Base-by-base conservation (phyloP, 2,888 invertebrate genomes). In the Oxyscelio sp. region DNA sequence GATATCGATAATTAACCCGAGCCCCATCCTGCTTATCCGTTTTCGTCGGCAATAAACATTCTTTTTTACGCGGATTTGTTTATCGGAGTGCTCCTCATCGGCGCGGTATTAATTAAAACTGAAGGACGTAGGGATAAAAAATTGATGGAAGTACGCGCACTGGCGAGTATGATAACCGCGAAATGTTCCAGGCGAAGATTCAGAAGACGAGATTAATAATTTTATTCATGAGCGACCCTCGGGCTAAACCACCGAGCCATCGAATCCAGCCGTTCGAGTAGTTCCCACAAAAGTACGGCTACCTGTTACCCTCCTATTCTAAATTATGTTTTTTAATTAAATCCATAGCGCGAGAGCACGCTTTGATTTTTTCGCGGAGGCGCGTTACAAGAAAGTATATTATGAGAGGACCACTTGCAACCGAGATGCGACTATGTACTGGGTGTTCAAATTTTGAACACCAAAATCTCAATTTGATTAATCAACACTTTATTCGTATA, bases 301-400 rank as follows among this genome's bases (percentile, higher is more conserved):
- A 93, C 93, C 93, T 93, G 92, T 92, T 93, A 92, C 89, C 90
- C 91, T 90, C 88, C 90, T 91, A 83, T 89, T 90, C 91, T 94
- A 94, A 93, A 94, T 94, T 94, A 94, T 93, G 92, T 92, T 94
- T 94, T 94, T 94, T 94, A 94, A 94, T 94, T 94, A 94, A 94
- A 94, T 92, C 92, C 92, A 93, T 93, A 92, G 90, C 90, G 91
- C 91, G 90, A 92, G 91, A 91, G 89, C 82, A 71, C 82, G 66
- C 74, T 54, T 82, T 85, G 70, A 78, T 85, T 80, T 83, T 79
- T 83, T 85, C 83, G 87, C 85, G 86, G 56, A 87, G 85, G 65
- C 81, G 87, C 88, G 89, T 89, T 90, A 88, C 90, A 89, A 90
- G 89, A 90, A 73, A 73, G 74, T 73, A 83, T 83, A 81, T 85